Conservation (phyloP, 2,888 invertebrate species). For the Hedya salicella region DNA sequence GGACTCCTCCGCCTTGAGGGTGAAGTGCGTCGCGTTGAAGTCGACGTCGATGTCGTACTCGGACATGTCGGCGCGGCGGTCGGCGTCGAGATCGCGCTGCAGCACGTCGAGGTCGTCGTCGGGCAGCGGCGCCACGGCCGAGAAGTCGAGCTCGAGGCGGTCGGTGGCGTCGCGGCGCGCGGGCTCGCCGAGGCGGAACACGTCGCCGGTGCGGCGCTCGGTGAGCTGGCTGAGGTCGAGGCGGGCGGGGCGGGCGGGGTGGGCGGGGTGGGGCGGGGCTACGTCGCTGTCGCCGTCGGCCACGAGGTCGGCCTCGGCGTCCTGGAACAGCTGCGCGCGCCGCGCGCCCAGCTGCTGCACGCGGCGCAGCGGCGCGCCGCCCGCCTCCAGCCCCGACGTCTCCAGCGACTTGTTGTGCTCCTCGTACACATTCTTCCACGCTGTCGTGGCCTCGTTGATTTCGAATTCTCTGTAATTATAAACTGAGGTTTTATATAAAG, state of each 20-base stretch:
- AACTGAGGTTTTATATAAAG: conserved; percentile 1
- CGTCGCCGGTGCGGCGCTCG: conserved; percentile 63
- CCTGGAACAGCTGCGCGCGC: conserved; percentile 72
- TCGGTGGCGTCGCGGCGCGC: conserved; percentile 62
- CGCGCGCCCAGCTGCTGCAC: conserved; percentile 69
- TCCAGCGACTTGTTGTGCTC: conserved; percentile 77
- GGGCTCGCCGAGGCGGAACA: conserved; percentile 65
- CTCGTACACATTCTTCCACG: conserved; percentile 79
- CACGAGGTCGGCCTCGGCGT: conserved; percentile 66
- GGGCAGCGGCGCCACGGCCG: conserved; percentile 57
- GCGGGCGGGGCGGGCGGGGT: conserved; percentile 55
- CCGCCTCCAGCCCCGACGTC: conserved; percentile 70
- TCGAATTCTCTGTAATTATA: conserved; percentile 68
- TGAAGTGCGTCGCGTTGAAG: conserved; percentile 65
- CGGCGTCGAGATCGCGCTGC: conserved; percentile 61
- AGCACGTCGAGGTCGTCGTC: conserved; percentile 49
- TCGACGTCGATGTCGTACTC: conserved; percentile 72
- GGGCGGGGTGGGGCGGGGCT: conserved; percentile 53
- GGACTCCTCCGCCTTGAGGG: conserved; percentile 57
- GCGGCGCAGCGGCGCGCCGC: conserved; percentile 51
- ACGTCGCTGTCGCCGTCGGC: conserved; percentile 36
- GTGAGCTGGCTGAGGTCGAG: conserved; percentile 70
- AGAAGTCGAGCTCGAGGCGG: conserved; percentile 70
- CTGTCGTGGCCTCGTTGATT: conserved; percentile 76
- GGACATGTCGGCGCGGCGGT: conserved; percentile 46